These are phyloP conservation scores for Piprites chloris DNA, from an alignment of 2,113 vertebrate genomes.

Conservation along the genomic window DNA sequence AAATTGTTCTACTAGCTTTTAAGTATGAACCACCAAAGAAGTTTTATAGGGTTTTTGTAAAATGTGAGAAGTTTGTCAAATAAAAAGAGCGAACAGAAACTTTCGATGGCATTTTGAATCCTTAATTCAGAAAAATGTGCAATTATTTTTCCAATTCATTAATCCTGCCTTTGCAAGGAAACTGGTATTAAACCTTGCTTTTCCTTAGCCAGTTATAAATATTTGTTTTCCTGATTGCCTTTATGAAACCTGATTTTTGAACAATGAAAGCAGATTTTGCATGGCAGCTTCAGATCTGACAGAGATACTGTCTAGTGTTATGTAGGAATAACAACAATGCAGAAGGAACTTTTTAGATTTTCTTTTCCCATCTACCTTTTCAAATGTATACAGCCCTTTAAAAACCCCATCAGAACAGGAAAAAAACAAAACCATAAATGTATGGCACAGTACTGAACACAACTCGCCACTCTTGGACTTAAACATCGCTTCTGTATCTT, in stretches of 20 bases:
- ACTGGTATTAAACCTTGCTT: neutral
- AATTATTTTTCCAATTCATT: neutral
- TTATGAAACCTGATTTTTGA: neutral
- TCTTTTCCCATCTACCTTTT: neutral
- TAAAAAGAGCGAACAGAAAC: neutral
- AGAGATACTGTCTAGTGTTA: neutral
- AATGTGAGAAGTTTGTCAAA: neutral
- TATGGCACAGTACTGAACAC: neutral
- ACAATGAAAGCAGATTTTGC: neutral
- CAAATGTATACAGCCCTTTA: neutral
- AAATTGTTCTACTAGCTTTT: neutral
- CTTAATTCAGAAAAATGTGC: neutral
- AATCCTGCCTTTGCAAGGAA: neutral
- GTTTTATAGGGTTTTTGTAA: neutral
- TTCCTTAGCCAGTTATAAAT: neutral
- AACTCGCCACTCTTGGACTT: neutral
- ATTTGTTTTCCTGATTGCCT: neutral
- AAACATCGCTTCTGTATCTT: neutral
- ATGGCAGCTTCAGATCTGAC: neutral
- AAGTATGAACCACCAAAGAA: neutral
- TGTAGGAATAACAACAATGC: neutral
- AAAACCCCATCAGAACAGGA: neutral
- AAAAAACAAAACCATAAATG: accelerated
- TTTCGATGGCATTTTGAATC: neutral
- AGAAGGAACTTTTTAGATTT: neutral